Conservation (phyloP, 2,888 invertebrate species). For the Sarcophaga rosellei region DNA sequence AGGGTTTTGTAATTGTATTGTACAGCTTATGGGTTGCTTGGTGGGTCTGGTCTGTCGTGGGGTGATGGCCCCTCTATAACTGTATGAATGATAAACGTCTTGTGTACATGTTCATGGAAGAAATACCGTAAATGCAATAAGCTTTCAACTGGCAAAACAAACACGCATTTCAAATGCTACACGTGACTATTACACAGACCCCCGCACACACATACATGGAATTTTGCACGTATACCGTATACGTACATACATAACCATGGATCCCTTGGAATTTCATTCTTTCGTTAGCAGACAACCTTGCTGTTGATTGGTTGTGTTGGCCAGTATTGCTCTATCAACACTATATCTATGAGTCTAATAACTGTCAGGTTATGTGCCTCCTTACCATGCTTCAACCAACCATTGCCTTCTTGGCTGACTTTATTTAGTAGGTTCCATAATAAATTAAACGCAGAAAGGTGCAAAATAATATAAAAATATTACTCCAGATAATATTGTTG, state of each 20-base stretch:
- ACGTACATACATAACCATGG: conserved; percentile 1
- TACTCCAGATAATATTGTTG: conserved; percentile 25
- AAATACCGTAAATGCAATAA: conserved; percentile 74
- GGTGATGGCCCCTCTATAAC: conserved; percentile 30
- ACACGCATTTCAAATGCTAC: conserved; percentile 48
- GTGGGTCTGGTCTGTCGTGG: conserved; percentile 55
- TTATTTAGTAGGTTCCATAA: conserved; percentile 21
- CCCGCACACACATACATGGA: neutral
- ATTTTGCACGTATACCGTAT: neutral
- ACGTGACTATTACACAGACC: conserved; percentile 61
- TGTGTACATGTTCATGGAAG: conserved; percentile 50
- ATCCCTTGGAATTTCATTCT: neutral
- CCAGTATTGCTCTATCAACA: neutral
- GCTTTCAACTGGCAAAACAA: conserved; percentile 72
- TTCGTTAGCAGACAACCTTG: conserved; percentile 23
- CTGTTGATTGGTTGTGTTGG: conserved; percentile 34
- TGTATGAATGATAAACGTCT: conserved; percentile 67
- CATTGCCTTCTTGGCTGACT: neutral
- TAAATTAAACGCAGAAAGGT: conserved; percentile 57
- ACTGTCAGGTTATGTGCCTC: conserved; percentile 18
- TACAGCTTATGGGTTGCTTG: conserved; percentile 53
- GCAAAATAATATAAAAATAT: conserved; percentile 53
- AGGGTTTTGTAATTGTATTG: neutral
- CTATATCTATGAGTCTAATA: conserved; percentile 20
- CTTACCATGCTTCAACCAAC: neutral